Conservation (phyloP, 2,888 invertebrate species). For the Blastobasis adustella region DNA sequence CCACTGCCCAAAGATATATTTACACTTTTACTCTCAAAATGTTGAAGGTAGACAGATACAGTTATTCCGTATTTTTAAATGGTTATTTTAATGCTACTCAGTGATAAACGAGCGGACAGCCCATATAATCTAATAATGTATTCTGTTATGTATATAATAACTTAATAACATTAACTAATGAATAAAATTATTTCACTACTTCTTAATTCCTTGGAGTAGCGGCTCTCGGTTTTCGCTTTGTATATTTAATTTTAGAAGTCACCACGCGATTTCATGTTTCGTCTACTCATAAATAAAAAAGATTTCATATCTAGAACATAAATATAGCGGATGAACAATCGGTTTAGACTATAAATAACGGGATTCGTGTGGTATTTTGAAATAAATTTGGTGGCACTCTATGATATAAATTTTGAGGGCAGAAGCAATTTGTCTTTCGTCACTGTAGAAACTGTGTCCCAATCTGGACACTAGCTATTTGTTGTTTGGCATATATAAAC, state of each 20-base stretch:
- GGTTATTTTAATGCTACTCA: no score
- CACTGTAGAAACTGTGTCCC: slow-evolving; percentile 37
- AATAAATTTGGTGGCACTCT: background rate
- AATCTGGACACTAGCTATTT: slow-evolving; percentile 37
- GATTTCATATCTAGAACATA: background rate
- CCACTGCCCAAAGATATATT: no score
- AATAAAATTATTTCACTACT: no score
- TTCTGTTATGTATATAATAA: no score
- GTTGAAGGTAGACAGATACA: no score
- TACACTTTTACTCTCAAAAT: no score
- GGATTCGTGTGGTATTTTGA: background rate
- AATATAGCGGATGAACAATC: background rate
- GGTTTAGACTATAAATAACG: background rate
- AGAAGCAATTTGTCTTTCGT: slow-evolving; percentile 34
- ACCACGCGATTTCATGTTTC: background rate
- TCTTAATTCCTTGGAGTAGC: background rate
- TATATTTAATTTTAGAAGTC: background rate
- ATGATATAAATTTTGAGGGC: slow-evolving; percentile 22
- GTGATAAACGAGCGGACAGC: no score
- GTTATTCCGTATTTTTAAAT: no score
- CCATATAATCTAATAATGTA: no score
- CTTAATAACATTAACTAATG: no score
- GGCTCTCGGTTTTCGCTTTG: background rate
- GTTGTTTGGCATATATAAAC: no score
- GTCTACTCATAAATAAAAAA: background rate